Conservation (phyloP, 2,888 invertebrate species). For the Lithodes maja region DNA sequence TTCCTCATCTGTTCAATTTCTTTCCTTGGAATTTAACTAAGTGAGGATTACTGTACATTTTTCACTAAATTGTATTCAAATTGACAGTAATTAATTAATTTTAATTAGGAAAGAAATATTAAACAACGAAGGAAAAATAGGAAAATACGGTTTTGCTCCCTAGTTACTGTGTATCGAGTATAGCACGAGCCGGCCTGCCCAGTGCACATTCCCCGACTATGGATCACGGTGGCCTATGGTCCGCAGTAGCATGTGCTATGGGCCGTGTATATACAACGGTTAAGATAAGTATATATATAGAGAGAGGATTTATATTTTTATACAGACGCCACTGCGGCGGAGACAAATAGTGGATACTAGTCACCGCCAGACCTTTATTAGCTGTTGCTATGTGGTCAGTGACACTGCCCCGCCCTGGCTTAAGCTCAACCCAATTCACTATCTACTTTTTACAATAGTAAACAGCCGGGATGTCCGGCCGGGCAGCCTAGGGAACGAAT, state of each 20-base stretch:
- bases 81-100: too few species aligned
- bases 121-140: too few species aligned
- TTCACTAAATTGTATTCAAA: too few species aligned
- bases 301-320: slow-evolving; percentile 59
- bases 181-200: slow-evolving; percentile 21
- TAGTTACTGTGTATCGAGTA: too few species aligned
- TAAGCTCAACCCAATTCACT: slow-evolving; percentile 24
- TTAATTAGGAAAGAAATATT: too few species aligned
- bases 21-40: too few species aligned
- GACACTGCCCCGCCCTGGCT: slow-evolving; percentile 40
- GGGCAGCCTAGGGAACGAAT: too few species aligned
- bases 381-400: slow-evolving; percentile 59
- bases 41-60: too few species aligned
- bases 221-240: slow-evolving; percentile 63
- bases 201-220: slow-evolving; percentile 51
- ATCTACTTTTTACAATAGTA: not conserved
- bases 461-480: too few species aligned
- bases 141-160: too few species aligned
- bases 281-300: slow-evolving; percentile 57
- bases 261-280: slow-evolving; percentile 63
- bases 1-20: too few species aligned
- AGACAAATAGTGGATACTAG: slow-evolving; percentile 65
- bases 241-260: slow-evolving; percentile 64
- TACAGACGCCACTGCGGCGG: slow-evolving; percentile 52
- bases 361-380: slow-evolving; percentile 60